A percentile compares a stretch with the other conserved stretches of the same genome.
Evolutionary conservation across 1,140 invertebrate species (phyloP).

Genomic region (Melipona quadrifasciata): DNA sequence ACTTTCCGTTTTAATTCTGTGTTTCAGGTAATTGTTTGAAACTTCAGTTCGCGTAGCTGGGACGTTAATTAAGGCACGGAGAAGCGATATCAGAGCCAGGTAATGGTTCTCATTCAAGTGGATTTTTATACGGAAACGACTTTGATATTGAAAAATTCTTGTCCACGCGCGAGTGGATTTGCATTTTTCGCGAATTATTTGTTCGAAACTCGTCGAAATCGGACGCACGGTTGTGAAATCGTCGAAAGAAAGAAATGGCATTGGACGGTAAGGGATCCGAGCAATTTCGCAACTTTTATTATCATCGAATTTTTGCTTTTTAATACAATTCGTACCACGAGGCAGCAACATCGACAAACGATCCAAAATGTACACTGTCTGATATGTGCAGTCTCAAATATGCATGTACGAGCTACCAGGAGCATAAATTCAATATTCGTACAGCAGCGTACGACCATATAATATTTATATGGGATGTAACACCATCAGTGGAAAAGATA

Average conservation of each 20-base stretch:
- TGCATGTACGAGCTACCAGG: no score
- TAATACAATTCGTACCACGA: neutral
- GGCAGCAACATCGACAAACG: no score
- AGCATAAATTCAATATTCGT: no score
- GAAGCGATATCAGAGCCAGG: neutral
- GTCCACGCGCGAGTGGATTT: neutral
- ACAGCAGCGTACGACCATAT: no score
- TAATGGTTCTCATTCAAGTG: neutral
- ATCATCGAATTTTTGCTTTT: no score
- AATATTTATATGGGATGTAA: no score
- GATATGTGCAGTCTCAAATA: no score
- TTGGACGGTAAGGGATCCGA: neutral
- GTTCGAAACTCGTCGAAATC: neutral
- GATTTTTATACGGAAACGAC: neutral
- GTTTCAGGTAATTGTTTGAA: neutral
- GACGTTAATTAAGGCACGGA: no score
- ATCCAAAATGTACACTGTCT: no score
- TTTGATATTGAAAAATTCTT: no score
- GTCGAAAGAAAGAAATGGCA: neutral
- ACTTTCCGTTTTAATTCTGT: neutral
- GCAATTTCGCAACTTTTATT: neutral
- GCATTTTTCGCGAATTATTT: neutral
- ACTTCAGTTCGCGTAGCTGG: neutral
- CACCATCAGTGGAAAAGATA: no score
- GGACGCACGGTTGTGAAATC: neutral